These are phyloP conservation scores for Muraenolepis orangiensis DNA, from an alignment of 2,797 vertebrate genomes.

Conservation along the genomic window DNA sequence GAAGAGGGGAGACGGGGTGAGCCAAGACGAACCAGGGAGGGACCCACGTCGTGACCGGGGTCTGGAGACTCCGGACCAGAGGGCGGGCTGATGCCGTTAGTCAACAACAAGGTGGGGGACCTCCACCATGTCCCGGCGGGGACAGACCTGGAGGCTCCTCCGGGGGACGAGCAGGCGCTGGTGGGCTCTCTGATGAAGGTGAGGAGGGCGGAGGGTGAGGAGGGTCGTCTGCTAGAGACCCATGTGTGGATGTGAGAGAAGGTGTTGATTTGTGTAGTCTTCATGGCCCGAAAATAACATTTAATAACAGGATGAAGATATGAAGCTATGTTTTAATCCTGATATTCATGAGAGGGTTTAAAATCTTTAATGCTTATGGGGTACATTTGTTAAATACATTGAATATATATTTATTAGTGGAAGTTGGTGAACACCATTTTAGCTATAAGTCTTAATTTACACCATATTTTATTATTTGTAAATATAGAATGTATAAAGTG, in stretches of 20 bases:
- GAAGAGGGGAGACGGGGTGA: neutral
- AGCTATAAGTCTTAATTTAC: neutral
- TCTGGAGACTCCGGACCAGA: conserved; percentile 44
- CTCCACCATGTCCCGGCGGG: conserved; percentile 57
- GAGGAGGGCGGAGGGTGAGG: conserved; percentile 27
- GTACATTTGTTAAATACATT: neutral
- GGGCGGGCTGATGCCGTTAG: conserved; percentile 70
- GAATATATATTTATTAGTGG: neutral
- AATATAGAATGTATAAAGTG: neutral
- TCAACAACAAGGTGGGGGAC: conserved; percentile 77
- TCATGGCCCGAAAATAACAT: neutral
- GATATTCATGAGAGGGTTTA: neutral
- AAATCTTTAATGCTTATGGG: too few species aligned
- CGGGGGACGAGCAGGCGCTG: conserved; percentile 67
- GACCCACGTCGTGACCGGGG: conserved; percentile 48
- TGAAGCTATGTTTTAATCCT: neutral
- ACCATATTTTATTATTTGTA: neutral
- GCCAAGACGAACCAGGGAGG: neutral
- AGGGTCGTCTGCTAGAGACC: neutral
- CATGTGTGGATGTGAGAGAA: neutral
- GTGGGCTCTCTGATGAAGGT: conserved; percentile 79
- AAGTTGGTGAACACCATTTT: neutral
- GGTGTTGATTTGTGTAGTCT: neutral
- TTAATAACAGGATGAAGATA: neutral
- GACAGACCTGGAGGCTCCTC: conserved; percentile 52